Base-by-base conservation (phyloP, 2,797 vertebrate genomes). In the Syngnathus acus region DNA sequence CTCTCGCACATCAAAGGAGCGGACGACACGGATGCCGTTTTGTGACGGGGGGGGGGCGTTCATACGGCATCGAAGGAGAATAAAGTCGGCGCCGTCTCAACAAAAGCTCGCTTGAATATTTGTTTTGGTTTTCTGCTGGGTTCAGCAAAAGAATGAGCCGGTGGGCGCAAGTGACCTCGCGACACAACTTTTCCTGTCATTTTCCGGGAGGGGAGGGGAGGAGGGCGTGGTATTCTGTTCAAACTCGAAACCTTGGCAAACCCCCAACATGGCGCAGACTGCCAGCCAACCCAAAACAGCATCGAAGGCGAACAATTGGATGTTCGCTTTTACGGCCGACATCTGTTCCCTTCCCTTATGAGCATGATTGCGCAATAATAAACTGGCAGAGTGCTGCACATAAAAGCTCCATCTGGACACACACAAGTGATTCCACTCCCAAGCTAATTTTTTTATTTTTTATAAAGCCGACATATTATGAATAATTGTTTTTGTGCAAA, bases 321-420 rank as follows among this genome's bases (percentile, higher is more conserved):
- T 32, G 26, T 32, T 32, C 26, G 57, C 37, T 19, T 59, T 59
- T 37, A 39, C 37, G n/a, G 37, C 42, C 48, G 38, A 38, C 78
- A 78, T 84, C 82, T 79, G 78, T n/a, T 82, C 82, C 71, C 78
- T 80, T 80, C 69, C 74, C 75, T 62, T 62, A 66, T 55, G 48
- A 68, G 48, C 65, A 9, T 66, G 71, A 73, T 80, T 72, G 78
- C 75, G 73, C 62, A 72, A 47, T 63, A 26, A 72, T 71, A 65
- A 65, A 70, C n/a, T 74, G 69, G 57, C 62, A 74, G 72, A 65
- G 37, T n/a, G 23, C 66, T 58, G 68, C 59, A 19, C 58, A 23
- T 66, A 66, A 42, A 80, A 68, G 14, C 42, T 53, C 73, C 82
- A 84, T 80, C 80, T 82, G 81, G 72, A 72, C 59, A 43, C 19